These are phyloP conservation scores for Pelodiscus sinensis DNA, from an alignment of 2,113 vertebrate species.

Conservation along the genomic window DNA sequence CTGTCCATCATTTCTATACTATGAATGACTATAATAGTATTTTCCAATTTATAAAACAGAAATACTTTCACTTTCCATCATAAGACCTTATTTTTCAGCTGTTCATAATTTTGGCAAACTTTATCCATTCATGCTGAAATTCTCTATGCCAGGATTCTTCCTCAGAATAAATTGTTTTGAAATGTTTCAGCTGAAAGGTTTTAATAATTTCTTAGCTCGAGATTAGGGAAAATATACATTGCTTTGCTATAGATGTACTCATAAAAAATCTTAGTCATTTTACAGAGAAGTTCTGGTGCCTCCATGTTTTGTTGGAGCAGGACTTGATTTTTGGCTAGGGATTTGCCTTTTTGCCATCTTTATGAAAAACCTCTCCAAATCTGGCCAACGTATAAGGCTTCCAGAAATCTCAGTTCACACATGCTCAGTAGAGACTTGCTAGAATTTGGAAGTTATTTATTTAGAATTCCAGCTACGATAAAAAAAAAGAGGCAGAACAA, in stretches of 20 bases:
- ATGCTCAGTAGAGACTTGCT: not conserved
- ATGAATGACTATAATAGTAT: too few relatives aligned
- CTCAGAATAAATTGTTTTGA: not conserved
- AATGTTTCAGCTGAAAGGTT: not conserved
- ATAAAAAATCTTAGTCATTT: not conserved
- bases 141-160: too few relatives aligned
- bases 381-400: not conserved
- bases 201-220: too few relatives aligned
- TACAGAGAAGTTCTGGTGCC: not conserved
- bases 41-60: too few relatives aligned
- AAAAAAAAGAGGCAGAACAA: not conserved
- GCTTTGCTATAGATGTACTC: not conserved
- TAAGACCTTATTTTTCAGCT: not conserved
- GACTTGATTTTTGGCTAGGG: not conserved
- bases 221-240: not conserved
- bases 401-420: not conserved
- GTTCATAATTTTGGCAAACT: not conserved
- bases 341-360: not conserved
- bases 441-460: not conserved
- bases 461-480: not conserved
- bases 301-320: not conserved
- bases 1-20: not conserved
- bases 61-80: not conserved
- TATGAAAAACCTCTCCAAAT: not conserved
- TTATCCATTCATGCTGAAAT: not conserved